These are phyloP conservation scores for Philypnodon macrostomus DNA, from an alignment of 2,797 vertebrate genomes.

Conservation along the genomic window DNA sequence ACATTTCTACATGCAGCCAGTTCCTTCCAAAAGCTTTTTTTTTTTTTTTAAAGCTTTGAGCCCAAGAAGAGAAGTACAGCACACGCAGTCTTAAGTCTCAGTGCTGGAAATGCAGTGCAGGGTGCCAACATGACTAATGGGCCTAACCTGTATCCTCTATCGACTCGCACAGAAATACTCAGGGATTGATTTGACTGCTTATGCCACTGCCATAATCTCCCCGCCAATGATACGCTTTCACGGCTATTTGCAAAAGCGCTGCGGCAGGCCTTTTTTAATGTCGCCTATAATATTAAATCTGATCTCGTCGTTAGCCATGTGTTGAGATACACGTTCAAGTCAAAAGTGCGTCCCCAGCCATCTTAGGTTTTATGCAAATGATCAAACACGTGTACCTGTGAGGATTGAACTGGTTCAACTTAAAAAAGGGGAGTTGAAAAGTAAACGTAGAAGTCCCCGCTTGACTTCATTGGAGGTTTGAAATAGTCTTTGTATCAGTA, in stretches of 20 bases:
- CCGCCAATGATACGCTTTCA: conserved; percentile 62
- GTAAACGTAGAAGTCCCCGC: too few relatives aligned
- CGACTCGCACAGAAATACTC: conserved; percentile 67
- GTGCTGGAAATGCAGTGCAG: conserved; percentile 38
- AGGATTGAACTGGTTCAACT: background rate
- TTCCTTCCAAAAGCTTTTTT: conserved; percentile 23
- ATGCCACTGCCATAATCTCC: conserved; percentile 65
- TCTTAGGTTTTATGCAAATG: background rate
- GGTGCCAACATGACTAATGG: conserved; percentile 76
- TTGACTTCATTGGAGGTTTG: background rate
- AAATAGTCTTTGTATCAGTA: background rate
- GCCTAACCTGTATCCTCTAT: conserved; percentile 66
- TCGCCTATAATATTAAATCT: conserved; percentile 45
- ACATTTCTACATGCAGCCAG: conserved; percentile 22
- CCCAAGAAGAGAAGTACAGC: conserved; percentile 27
- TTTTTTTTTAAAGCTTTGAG: conserved; percentile 33
- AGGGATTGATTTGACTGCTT: conserved; percentile 75
- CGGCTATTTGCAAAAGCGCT: conserved; percentile 61
- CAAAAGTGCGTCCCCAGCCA: conserved; percentile 17
- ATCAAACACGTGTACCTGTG: background rate
- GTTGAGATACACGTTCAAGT: conserved; percentile 27
- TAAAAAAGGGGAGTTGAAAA: background rate
- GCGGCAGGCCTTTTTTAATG: conserved; percentile 43
- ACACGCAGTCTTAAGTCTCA: conserved; percentile 24
- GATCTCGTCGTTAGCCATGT: conserved; percentile 34